Evolutionary conservation across 2,888 invertebrate species (phyloP).

Genomic region (Allacma fusca): DNA sequence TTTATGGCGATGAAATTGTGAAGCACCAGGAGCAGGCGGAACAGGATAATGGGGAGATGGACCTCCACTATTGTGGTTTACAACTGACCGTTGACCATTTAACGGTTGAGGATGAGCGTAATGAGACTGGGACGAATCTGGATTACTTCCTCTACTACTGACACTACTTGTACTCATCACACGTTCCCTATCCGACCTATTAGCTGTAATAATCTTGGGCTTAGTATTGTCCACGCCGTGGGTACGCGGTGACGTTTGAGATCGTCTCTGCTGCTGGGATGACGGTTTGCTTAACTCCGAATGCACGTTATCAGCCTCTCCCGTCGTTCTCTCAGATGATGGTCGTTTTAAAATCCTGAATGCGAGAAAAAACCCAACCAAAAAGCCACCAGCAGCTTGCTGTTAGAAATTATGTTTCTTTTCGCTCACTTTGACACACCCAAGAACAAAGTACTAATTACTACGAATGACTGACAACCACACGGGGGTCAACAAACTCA

Average conservation of each 20-base stretch:
- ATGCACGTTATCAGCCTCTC: neutral
- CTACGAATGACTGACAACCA: neutral
- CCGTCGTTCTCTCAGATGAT: constrained; percentile 9
- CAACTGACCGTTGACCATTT: constrained; percentile 18
- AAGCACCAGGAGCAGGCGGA: constrained; percentile 34
- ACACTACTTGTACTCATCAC: constrained; percentile 34
- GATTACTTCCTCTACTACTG: constrained; percentile 13
- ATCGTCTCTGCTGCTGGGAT: constrained; percentile 19
- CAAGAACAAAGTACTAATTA: constrained; percentile 1
- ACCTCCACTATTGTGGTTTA: constrained; percentile 28
- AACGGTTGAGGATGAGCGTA: constrained; percentile 14
- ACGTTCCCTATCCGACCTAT: constrained; percentile 30
- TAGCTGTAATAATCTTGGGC: constrained; percentile 20
- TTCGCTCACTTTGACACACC: neutral
- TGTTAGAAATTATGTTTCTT: constrained; percentile 28
- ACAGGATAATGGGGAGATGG: constrained; percentile 20
- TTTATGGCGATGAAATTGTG: constrained; percentile 37
- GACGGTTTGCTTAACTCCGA: neutral
- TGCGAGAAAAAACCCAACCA: constrained; percentile 26
- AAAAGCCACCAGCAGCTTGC: constrained; percentile 25
- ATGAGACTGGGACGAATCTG: constrained; percentile 3
- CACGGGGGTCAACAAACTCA: no score
- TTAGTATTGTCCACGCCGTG: no score
- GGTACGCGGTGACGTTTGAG: constrained; percentile 21
- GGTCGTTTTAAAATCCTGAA: constrained; percentile 34